These are phyloP conservation scores for Motacilla tschutschensis DNA, from an alignment of 2,113 vertebrate genomes.

Conservation along the genomic window DNA sequence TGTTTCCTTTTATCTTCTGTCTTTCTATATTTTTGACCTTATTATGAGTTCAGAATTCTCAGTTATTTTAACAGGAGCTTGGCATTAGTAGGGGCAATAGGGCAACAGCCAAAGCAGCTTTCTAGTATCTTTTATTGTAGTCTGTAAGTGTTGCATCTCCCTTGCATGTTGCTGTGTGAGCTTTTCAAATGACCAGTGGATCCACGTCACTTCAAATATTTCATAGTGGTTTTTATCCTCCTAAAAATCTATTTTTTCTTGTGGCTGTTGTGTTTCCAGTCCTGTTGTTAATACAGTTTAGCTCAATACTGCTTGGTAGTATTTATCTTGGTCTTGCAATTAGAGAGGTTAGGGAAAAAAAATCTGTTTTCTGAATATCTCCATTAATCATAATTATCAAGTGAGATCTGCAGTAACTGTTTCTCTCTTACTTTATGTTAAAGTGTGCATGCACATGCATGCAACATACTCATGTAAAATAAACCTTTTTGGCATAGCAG, in stretches of 20 bases:
- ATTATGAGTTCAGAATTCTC: not conserved
- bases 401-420: not conserved
- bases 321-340: not conserved
- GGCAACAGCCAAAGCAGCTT: not conserved
- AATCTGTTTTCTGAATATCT: not conserved
- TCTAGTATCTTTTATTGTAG: not conserved
- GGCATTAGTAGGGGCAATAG: not conserved
- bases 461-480: accelerated
- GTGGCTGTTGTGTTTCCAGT: not conserved
- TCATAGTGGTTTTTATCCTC: not conserved
- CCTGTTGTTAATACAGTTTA: not conserved
- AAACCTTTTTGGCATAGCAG: not conserved
- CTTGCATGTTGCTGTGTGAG: not conserved
- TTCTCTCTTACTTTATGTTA: not conserved
- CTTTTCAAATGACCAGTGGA: not conserved
- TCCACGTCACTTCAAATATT: not conserved
- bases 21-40: not conserved
- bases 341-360: not conserved
- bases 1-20: not conserved
- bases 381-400: not conserved
- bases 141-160: not conserved
- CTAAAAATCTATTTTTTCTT: not conserved
- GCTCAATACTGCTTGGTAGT: not conserved
- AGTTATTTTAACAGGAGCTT: not conserved
- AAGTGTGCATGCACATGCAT: accelerated